Base-by-base conservation (phyloP, 2,113 vertebrate species). In the Procavia capensis region DNA sequence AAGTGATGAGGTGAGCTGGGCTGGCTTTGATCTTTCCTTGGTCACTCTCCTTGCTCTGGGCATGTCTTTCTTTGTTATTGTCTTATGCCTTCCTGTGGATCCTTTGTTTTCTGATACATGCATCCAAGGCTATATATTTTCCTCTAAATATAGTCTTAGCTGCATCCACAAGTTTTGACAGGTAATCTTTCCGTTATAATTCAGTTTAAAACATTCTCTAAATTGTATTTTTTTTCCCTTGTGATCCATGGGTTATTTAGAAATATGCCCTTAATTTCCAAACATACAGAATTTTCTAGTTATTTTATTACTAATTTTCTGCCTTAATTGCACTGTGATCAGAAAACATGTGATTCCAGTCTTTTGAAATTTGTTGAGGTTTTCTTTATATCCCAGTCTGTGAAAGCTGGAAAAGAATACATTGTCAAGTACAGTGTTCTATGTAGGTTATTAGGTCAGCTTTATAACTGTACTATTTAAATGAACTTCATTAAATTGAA, bases 1-100 rank as follows among this genome's bases (percentile, higher is more conserved):
- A 99, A 90, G 99, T 99, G 96, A 99, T 99, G 97, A 99, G 99
- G 99, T 99, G 97, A 98, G 98, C 74, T 0, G 31, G n/a, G n/a
- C 43, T 3, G 2, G 34, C 1, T 1, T 5, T 2, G 13, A 36
- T 57, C 20, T 16, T 19, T 47, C 43, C 22, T 19, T 17, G 14
- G 41, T 34, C 68, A 9, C 61, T 9, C n/a, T 34, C 36, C 24
- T 72, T 3, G 36, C 36, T 2, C 27, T 1, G 13, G 19, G 78
- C 61, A 20, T 0, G 6, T 47, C 25, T 2, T 4, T 39, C 25
- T 17, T 43, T 41, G 29, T 9, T 6, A 0, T 29, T 14, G n/a
- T 54, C 36, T 64, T 10, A 1, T 0, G 3, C 31, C 68, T 68
- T n/a, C 66, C 47, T 70, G 45, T 41, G 82, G 25, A 2, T 82